Evolutionary conservation across 1,140 invertebrate genomes (phyloP).

Genomic region (Hycleus phaleratus): DNA sequence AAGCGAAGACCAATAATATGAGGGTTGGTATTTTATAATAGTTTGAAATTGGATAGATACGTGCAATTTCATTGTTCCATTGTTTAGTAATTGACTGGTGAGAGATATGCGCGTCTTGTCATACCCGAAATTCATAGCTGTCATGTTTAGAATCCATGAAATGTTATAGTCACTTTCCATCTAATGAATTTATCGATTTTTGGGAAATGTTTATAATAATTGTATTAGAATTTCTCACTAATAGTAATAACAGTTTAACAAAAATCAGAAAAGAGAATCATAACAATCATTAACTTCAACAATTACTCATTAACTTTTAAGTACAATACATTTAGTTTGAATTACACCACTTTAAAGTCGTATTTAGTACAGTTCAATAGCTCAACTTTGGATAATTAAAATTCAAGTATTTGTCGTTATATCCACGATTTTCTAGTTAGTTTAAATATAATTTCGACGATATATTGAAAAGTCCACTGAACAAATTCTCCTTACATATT

Average conservation of each 20-base stretch:
- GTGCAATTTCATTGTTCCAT: neutral
- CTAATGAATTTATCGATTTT: no score
- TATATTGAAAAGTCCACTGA: neutral
- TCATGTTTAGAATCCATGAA: conserved; percentile 3
- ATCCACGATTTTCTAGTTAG: neutral
- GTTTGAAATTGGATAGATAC: neutral
- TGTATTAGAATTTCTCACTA: no score
- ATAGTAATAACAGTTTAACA: no score
- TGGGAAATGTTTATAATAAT: no score
- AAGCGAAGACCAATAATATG: conserved; percentile 23
- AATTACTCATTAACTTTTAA: no score
- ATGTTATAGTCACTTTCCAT: neutral
- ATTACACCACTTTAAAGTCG: no score
- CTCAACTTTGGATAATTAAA: no score
- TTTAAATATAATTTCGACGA: neutral
- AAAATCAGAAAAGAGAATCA: no score
- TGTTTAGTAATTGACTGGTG: neutral
- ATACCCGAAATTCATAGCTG: neutral
- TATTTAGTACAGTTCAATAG: no score
- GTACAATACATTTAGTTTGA: no score
- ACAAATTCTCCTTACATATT: neutral
- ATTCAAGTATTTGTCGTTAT: no score
- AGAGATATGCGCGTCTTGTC: neutral
- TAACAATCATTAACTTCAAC: no score
- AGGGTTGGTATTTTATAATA: conserved; percentile 16